Evolutionary conservation across 2,888 invertebrate species (phyloP), one percentile per base, ranked within the genome.

Genomic region (Odontothrips loti): DNA sequence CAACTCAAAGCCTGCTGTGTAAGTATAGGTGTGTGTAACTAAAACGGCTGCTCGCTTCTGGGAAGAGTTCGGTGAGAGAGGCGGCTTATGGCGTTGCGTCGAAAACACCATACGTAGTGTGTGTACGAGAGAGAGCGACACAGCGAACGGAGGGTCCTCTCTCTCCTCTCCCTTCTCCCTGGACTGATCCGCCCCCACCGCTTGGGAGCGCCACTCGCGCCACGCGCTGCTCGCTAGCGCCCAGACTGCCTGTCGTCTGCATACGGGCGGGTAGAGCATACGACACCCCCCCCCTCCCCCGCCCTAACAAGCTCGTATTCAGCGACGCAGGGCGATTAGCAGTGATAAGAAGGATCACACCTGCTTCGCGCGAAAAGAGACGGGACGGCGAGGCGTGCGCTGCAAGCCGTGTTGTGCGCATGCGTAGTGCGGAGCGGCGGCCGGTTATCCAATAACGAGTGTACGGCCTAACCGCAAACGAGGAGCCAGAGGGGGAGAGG

Each of bases 171-270:
- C 34, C 34, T 43, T 43, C 34, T 43, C 34, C 34, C 34, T 43
- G 34, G 34, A n/a, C 17, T 20, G 58, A 15, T 58, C 17, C 17
- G 12, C 23, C 68, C 68, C 68, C 23, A 6, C 68, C 68, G 6
- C 34, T 43, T 43, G 34, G 34, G 34, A 1, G 1, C 68, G 23
- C 27, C 27, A 8, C 68, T 1, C 68, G 23, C 68, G 20, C 17
- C 17, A 15, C 68, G 12, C n/a, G 10, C 68, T 0, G 17, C 58
- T 6, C 11, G 20, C 58, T 58, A 17, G 17, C 58, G 68, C 68
- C 68, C 27, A 75, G 68, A 75, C 68, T 12, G 68, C 68, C 68
- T 75, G 68, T 75, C 68, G 23, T 27, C 68, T 75, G 68, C 68
- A 27, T 43, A 43, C 34, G 34, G 34, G 34, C 34, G 6, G 34